Percentiles rank a stretch among this genome's conserved stretches.
Evolutionary conservation across 2,888 invertebrate genomes (phyloP).

Genomic region (Exephanes ischioxanthus): DNA sequence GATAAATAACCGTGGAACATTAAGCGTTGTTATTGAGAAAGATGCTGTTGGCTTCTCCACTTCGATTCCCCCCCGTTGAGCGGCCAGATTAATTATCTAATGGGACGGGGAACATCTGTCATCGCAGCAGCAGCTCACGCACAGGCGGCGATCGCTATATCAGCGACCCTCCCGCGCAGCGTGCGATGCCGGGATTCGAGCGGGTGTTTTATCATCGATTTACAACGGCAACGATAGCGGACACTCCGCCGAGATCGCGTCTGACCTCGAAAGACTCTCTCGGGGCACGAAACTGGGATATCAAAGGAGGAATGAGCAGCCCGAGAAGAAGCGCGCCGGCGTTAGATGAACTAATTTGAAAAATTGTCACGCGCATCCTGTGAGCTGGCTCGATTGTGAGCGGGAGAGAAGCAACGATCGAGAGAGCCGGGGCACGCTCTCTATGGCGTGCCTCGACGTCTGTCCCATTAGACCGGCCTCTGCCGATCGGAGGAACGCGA

Average conservation of each 20-base stretch:
- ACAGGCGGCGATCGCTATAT: slow-evolving; percentile 63
- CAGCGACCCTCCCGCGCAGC: slow-evolving; percentile 57
- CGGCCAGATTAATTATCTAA: slow-evolving; percentile 83
- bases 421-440: slow-evolving; percentile 59
- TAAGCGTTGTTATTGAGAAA: slow-evolving; percentile 20
- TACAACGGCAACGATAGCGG: neutral
- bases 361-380: slow-evolving; percentile 83
- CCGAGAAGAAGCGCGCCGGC: slow-evolving; percentile 26
- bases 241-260: neutral
- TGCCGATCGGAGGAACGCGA: slow-evolving; percentile 52
- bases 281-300: slow-evolving; percentile 54
- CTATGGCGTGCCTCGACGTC: slow-evolving; percentile 70
- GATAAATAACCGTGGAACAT: slow-evolving; percentile 51
- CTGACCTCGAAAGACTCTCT: slow-evolving; percentile 60
- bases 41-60: slow-evolving; percentile 5
- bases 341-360: slow-evolving; percentile 77
- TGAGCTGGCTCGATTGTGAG: slow-evolving; percentile 66
- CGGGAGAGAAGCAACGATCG: slow-evolving; percentile 18
- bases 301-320: slow-evolving; percentile 2
- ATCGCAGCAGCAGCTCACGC: slow-evolving; percentile 71
- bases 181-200: slow-evolving; percentile 19
- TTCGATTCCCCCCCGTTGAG: slow-evolving; percentile 28
- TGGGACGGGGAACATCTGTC: slow-evolving; percentile 83
- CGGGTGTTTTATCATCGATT: slow-evolving; percentile 4
- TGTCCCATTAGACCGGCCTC: slow-evolving; percentile 69